These are phyloP conservation scores for Lophotis ruficrista DNA, from an alignment of 2,113 vertebrate genomes.

Conservation along the genomic window DNA sequence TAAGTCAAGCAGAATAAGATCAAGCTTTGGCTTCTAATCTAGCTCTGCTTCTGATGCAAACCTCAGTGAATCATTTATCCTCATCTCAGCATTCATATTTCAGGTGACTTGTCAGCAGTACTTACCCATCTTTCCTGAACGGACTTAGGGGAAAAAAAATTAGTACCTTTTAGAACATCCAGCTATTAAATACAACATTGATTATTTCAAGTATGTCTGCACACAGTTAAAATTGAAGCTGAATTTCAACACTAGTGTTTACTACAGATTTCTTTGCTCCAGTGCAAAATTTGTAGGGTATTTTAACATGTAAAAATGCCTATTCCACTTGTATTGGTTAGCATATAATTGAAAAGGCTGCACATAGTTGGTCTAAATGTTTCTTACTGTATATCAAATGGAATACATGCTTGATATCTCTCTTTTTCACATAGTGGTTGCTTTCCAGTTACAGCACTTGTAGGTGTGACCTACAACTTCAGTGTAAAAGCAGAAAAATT, in stretches of 20 bases:
- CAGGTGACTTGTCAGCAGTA: background rate
- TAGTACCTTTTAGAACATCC: background rate
- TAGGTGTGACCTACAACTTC: background rate
- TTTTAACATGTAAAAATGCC: background rate
- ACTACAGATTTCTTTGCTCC: background rate
- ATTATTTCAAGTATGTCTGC: background rate
- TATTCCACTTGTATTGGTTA: background rate
- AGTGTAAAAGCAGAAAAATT: background rate
- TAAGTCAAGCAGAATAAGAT: background rate
- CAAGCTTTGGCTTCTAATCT: background rate
- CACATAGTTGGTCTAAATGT: background rate
- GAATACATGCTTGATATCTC: background rate
- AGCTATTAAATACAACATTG: background rate
- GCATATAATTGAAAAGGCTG: background rate
- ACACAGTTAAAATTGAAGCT: background rate
- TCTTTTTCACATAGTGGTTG: background rate
- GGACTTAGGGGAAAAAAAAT: background rate
- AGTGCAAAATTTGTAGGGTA: background rate
- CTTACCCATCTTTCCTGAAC: background rate
- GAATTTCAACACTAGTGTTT: background rate
- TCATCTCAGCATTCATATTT: background rate
- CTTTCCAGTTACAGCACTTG: background rate
- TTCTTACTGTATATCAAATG: background rate
- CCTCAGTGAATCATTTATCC: background rate
- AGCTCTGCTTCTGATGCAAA: background rate